phyloP scores from a whole-genome alignment of 2,113 vertebrate species.

The Strix aluco region DNA sequence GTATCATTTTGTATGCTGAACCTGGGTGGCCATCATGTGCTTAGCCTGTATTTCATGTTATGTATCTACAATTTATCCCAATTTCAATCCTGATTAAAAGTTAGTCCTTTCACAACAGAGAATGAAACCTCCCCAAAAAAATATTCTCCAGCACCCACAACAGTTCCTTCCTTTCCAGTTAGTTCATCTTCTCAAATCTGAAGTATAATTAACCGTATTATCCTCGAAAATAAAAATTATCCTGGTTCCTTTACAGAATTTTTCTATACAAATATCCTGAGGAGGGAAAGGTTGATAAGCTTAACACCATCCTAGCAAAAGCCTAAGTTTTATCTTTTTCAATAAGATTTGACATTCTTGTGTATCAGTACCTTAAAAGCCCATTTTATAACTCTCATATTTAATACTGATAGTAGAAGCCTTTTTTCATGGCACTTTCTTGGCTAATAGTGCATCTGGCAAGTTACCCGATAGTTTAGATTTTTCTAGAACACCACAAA shows the following conservation, averaged over 20 bases:
- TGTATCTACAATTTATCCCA: background rate
- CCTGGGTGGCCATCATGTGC: background rate
- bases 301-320: background rate
- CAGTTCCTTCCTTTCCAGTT: background rate
- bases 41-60: background rate
- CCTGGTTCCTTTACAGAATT: background rate
- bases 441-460: background rate
- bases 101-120: background rate
- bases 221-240: background rate
- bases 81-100: background rate
- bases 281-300: background rate
- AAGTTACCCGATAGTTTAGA: background rate
- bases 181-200: background rate
- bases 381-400: background rate
- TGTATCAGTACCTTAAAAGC: background rate
- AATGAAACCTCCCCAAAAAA: background rate
- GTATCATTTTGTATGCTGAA: background rate
- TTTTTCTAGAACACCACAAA: background rate
- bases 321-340: background rate
- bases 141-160: background rate
- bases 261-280: background rate
- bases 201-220: background rate
- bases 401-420: background rate
- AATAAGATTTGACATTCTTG: background rate
- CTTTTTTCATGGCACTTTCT: background rate